phyloP scores from a whole-genome alignment of 2,113 vertebrate species.

The Hemiscyllium ocellatum region DNA sequence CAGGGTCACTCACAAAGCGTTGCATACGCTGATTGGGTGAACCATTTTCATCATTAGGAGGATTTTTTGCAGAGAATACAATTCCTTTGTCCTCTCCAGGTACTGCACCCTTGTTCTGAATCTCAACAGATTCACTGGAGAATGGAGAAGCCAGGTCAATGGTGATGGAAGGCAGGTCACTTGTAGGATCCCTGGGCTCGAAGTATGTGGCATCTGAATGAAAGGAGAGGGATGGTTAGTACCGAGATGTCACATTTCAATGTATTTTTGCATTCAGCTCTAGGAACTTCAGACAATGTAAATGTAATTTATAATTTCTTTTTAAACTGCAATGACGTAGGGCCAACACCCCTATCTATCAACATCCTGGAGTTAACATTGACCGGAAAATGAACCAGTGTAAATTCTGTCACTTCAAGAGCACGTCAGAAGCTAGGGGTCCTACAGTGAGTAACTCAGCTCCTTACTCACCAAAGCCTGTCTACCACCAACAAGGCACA shows the following conservation, averaged over 20 bases:
- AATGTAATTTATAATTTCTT: background rate
- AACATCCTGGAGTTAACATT: background rate
- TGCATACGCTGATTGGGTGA: constrained; percentile 65
- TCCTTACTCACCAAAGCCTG: no score
- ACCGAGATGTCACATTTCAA: background rate
- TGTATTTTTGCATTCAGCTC: background rate
- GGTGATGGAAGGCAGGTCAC: constrained; percentile 74
- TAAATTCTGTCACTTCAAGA: no score
- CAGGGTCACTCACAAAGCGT: constrained; percentile 90
- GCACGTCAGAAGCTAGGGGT: no score
- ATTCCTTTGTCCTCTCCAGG: constrained; percentile 64
- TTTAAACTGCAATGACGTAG: background rate
- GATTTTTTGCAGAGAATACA: constrained; percentile 61
- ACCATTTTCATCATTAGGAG: constrained; percentile 50
- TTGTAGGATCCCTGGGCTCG: constrained; percentile 55
- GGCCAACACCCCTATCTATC: background rate
- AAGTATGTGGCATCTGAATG: constrained; percentile 74
- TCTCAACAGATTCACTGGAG: constrained; percentile 68
- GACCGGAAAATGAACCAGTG: no score
- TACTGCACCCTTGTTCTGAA: constrained; percentile 42
- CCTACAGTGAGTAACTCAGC: no score
- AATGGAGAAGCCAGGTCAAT: constrained; percentile 86
- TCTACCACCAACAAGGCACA: no score
- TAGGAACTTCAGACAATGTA: background rate
- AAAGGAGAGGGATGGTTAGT: background rate